These are phyloP conservation scores for Caenorhabditis sinica DNA, from an alignment of 2,888 invertebrate species.

Conservation along the genomic window DNA sequence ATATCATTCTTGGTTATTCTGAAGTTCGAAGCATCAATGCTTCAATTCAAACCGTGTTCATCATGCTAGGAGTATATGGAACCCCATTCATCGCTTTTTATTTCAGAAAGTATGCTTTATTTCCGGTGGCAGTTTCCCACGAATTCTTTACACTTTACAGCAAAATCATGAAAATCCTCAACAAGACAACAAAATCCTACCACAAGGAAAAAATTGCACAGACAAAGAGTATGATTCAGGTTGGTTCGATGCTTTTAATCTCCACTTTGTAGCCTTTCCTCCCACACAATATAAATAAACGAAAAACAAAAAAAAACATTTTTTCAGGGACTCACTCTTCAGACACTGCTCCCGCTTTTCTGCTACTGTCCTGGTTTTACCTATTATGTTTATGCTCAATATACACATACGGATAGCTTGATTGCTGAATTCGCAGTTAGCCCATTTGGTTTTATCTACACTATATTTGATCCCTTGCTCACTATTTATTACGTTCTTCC, in stretches of 20 bases:
- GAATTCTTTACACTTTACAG: conserved; percentile 1
- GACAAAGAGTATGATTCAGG: conserved; percentile 53
- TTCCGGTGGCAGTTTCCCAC: not conserved
- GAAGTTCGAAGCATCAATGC: conserved; percentile 25
- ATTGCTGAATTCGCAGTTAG: conserved; percentile 36
- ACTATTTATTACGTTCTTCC: conserved; percentile 52
- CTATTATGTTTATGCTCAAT: conserved; percentile 44
- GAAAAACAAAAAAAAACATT: too few relatives aligned
- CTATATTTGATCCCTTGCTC: conserved; percentile 41
- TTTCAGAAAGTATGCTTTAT: conserved; percentile 28
- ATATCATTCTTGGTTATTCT: conserved; percentile 43
- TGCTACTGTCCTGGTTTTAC: conserved; percentile 46
- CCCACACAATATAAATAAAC: too few relatives aligned
- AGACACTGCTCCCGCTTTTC: conserved; percentile 44
- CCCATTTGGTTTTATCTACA: conserved; percentile 39
- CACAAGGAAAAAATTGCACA: conserved; percentile 46
- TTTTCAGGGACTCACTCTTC: conserved; percentile 55
- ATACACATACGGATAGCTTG: conserved; percentile 5
- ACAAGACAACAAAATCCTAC: conserved; percentile 24
- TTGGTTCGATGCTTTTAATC: not conserved
- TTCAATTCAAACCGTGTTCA: conserved; percentile 8
- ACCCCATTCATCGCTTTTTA: conserved; percentile 48
- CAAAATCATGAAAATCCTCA: conserved; percentile 54
- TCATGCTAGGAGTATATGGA: conserved; percentile 39
- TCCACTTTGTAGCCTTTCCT: not conserved